phyloP scores from a whole-genome alignment of 2,113 vertebrate species.

The Rhynchomys soricoides region DNA sequence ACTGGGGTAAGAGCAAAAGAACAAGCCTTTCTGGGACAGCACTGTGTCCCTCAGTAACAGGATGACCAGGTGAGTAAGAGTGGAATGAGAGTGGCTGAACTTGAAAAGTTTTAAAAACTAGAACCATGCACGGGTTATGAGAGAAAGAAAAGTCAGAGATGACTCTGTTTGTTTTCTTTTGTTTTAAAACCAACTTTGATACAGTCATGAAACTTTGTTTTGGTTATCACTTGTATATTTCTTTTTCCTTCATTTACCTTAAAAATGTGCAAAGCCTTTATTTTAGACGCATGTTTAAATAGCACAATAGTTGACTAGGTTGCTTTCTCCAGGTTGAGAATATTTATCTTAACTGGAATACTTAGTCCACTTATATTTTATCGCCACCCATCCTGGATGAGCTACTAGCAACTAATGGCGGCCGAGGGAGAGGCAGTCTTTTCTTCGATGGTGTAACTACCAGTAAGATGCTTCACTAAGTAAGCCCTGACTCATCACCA shows the following conservation, averaged over 20 bases:
- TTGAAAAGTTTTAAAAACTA: background rate
- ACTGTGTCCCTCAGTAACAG: background rate
- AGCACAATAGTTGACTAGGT: conserved; percentile 27
- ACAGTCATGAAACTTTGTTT: conserved; percentile 2
- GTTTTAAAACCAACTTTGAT: conserved; percentile 26
- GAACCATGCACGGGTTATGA: background rate
- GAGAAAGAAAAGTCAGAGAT: background rate
- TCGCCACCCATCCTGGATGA: background rate
- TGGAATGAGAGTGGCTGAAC: background rate
- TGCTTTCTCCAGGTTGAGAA: conserved; percentile 15
- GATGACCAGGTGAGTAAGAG: background rate
- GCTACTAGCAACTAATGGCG: background rate
- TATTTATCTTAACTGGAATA: background rate
- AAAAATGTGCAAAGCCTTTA: conserved; percentile 49
- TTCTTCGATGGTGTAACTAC: background rate
- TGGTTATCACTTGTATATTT: conserved; percentile 17
- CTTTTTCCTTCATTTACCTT: conserved; percentile 27
- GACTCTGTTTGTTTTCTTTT: background rate
- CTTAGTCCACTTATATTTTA: background rate
- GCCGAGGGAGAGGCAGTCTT: background rate
- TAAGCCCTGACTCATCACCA: background rate
- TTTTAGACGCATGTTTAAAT: conserved; percentile 44
- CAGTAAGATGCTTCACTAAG: no score
- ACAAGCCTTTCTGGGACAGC: background rate
- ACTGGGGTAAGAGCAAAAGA: conserved; percentile 28